These are phyloP conservation scores for Eciton burchellii DNA, from an alignment of 1,140 invertebrate genomes.

Conservation along the genomic window DNA sequence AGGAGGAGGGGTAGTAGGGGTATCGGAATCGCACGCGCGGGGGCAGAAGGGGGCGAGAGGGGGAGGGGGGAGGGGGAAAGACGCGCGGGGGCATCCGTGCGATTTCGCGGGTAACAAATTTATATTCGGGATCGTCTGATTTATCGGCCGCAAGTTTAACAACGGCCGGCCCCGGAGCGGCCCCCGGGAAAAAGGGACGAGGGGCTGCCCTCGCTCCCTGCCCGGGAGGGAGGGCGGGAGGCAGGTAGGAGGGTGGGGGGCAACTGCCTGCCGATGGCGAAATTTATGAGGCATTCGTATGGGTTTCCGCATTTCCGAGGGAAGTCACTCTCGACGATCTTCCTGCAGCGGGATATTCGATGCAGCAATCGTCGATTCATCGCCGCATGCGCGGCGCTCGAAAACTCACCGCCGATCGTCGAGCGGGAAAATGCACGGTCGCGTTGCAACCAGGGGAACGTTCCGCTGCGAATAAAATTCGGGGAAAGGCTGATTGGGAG, in stretches of 20 bases:
- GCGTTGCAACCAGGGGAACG: not conserved
- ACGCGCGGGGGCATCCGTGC: conserved; percentile 70
- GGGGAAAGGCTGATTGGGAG: no score
- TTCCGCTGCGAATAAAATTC: not conserved
- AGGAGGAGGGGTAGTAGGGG: no score
- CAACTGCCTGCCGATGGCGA: conserved; percentile 75
- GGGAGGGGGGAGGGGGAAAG: conserved; percentile 28
- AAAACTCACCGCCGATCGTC: conserved; percentile 18
- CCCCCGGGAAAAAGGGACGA: conserved; percentile 65
- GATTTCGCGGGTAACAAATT: conserved; percentile 82
- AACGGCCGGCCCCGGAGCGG: conserved; percentile 76
- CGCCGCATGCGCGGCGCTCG: conserved; percentile 16
- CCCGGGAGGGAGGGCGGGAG: conserved; percentile 52
- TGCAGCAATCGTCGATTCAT: conserved; percentile 71
- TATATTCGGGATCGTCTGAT: conserved; percentile 82
- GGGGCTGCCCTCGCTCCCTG: not conserved
- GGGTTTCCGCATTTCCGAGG: conserved; percentile 65
- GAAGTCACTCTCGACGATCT: conserved; percentile 72
- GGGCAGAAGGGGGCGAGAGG: not conserved
- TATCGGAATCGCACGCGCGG: no score
- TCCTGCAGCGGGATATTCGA: conserved; percentile 68
- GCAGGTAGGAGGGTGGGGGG: no score
- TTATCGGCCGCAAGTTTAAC: conserved; percentile 82
- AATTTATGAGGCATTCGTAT: conserved; percentile 79
- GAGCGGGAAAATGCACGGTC: conserved; percentile 21